Evolutionary conservation across 2,888 invertebrate genomes (phyloP).

Genomic region (Lasioglossum lativentre): DNA sequence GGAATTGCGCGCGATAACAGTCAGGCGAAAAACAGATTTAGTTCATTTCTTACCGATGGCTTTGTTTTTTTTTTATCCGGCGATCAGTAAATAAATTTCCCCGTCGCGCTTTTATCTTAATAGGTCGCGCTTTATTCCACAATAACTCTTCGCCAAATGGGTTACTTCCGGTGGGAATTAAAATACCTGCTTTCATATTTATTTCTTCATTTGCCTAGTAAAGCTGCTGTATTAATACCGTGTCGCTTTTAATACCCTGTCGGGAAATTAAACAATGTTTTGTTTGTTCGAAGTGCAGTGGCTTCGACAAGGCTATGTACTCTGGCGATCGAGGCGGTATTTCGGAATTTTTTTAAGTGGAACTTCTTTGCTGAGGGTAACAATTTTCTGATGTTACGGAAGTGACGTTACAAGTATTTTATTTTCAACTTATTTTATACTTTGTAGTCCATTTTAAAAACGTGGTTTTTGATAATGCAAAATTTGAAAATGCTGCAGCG

Average conservation of each 20-base stretch:
- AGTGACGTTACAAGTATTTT: no score
- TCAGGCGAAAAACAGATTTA: constrained; percentile 8
- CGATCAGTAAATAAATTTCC: neutral
- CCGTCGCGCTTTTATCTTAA: neutral
- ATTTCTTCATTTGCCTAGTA: neutral
- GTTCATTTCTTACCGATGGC: neutral
- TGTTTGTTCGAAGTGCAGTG: no score
- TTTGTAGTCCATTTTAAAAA: no score
- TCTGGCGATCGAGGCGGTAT: neutral
- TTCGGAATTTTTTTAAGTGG: neutral
- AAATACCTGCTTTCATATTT: neutral
- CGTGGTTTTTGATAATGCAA: no score
- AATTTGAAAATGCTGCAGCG: no score
- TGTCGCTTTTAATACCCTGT: no score
- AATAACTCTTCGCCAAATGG: neutral
- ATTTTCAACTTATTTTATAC: no score
- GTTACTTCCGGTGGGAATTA: neutral
- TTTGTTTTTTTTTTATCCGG: neutral
- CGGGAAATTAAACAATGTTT: no score
- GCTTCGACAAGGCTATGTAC: no score
- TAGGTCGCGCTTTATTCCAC: neutral
- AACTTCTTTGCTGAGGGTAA: no score
- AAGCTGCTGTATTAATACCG: neutral
- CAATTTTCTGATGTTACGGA: no score
- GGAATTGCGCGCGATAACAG: neutral